These are phyloP conservation scores for Acrobasis consociella DNA, from an alignment of 2,888 invertebrate genomes.

Conservation along the genomic window DNA sequence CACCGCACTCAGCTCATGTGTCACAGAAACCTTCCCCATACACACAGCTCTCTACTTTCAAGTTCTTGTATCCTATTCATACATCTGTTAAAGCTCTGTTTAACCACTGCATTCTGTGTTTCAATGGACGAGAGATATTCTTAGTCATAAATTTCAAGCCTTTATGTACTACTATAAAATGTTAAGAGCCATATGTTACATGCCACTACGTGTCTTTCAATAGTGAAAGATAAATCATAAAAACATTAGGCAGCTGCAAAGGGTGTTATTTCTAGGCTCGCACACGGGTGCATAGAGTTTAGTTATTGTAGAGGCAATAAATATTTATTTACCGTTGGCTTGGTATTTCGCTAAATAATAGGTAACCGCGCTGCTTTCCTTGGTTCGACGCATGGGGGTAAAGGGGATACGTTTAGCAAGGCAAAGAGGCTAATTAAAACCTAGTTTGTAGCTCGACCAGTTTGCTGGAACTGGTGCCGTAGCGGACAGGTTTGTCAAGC, in stretches of 20 bases:
- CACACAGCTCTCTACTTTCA: constrained; percentile 40
- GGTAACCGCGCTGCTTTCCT: constrained; percentile 1
- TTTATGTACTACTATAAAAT: constrained; percentile 36
- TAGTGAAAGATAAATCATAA: constrained; percentile 35
- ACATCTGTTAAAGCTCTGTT: constrained; percentile 27
- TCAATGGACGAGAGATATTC: constrained; percentile 32
- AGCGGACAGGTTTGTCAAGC: constrained; percentile 71
- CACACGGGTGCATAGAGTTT: constrained; percentile 31
- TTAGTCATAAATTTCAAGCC: constrained; percentile 38
- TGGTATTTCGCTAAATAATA: background rate
- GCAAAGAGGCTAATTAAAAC: constrained; percentile 63
- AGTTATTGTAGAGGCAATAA: constrained; percentile 30
- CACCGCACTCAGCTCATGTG: constrained; percentile 47
- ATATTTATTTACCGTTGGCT: constrained; percentile 23
- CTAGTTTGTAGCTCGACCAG: constrained; percentile 64
- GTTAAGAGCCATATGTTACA: constrained; percentile 34
- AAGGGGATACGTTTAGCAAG: constrained; percentile 58
- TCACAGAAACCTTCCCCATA: constrained; percentile 44
- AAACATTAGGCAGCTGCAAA: constrained; percentile 31
- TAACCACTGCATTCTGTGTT: constrained; percentile 33
- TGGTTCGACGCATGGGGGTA: constrained; percentile 33
- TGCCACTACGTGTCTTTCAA: constrained; percentile 35
- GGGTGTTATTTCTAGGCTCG: constrained; percentile 29
- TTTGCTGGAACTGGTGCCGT: constrained; percentile 64
- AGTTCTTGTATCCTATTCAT: constrained; percentile 35